Evolutionary conservation across 2,113 vertebrate genomes (phyloP).

Genomic region (Carollia perspicillata): DNA sequence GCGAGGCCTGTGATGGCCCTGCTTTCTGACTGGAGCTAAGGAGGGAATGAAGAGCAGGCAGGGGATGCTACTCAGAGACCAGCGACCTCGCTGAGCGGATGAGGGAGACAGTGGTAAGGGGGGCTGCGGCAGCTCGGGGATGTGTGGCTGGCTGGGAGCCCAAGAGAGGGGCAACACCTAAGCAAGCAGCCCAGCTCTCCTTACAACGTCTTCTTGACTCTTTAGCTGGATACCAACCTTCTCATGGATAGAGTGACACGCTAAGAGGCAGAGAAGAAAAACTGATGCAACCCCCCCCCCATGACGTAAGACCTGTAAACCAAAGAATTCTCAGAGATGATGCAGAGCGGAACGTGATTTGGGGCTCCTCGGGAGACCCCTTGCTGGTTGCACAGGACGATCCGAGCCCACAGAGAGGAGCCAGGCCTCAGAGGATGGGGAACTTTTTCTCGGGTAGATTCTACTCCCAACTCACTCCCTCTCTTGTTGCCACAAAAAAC

Average conservation of each 20-base stretch:
- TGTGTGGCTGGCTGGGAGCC: rapidly evolving
- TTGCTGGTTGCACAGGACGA: not conserved
- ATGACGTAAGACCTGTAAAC: not conserved
- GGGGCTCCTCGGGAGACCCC: no score
- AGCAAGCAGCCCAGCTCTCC: not conserved
- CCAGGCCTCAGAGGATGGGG: not conserved
- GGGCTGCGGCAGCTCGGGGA: not conserved
- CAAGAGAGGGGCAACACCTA: not conserved
- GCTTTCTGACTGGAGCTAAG: not conserved
- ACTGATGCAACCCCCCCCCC: not conserved
- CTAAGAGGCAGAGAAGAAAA: not conserved
- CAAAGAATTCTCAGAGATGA: not conserved
- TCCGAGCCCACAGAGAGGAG: not conserved
- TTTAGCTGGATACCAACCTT: not conserved
- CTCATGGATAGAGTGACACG: not conserved
- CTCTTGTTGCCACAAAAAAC: not conserved
- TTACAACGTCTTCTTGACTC: not conserved
- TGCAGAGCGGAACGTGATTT: not conserved
- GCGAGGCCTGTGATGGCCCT: rapidly evolving
- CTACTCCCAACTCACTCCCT: not conserved
- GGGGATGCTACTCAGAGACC: not conserved
- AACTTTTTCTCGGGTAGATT: not conserved
- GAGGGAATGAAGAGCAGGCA: not conserved
- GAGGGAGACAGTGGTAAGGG: not conserved
- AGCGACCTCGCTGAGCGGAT: not conserved